These are phyloP conservation scores for Brachionus koreanus DNA, from an alignment of 1,140 invertebrate genomes.

Conservation along the genomic window DNA sequence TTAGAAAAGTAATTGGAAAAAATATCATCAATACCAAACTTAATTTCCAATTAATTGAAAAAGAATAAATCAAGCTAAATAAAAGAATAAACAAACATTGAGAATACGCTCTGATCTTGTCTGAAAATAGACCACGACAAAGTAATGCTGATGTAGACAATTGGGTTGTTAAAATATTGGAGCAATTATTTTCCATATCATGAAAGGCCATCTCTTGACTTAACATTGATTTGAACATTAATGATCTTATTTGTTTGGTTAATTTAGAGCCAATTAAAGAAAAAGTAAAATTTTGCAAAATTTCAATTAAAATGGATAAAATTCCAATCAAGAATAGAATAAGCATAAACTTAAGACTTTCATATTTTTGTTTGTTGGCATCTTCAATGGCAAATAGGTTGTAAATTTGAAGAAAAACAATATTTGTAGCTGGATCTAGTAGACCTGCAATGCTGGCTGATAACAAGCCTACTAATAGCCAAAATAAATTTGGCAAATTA, in stretches of 20 bases:
- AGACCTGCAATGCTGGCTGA: background rate
- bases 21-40: constrained; percentile 73
- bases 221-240: constrained; percentile 71
- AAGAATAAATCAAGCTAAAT: constrained; percentile 69
- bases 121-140: constrained; percentile 60
- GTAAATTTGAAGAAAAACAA: constrained; percentile 14
- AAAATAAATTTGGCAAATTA: background rate
- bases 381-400: background rate
- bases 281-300: constrained; percentile 24
- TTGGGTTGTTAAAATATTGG: constrained; percentile 61
- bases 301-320: background rate
- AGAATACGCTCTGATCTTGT: constrained; percentile 56
- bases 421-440: background rate
- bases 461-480: background rate
- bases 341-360: constrained; percentile 17
- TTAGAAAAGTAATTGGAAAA: constrained; percentile 63
- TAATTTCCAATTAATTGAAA: constrained; percentile 72
- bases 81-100: constrained; percentile 62
- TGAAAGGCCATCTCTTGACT: constrained; percentile 62
- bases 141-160: constrained; percentile 62
- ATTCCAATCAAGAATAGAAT: background rate
- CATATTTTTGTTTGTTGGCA: background rate
- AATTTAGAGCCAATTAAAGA: constrained; percentile 59
- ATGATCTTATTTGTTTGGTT: constrained; percentile 66
- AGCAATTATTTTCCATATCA: constrained; percentile 60